A percentile compares a stretch with the other conserved stretches of the same genome.
Conservation (phyloP, 2,113 vertebrate genomes). For the Chionodraco myersi region DNA sequence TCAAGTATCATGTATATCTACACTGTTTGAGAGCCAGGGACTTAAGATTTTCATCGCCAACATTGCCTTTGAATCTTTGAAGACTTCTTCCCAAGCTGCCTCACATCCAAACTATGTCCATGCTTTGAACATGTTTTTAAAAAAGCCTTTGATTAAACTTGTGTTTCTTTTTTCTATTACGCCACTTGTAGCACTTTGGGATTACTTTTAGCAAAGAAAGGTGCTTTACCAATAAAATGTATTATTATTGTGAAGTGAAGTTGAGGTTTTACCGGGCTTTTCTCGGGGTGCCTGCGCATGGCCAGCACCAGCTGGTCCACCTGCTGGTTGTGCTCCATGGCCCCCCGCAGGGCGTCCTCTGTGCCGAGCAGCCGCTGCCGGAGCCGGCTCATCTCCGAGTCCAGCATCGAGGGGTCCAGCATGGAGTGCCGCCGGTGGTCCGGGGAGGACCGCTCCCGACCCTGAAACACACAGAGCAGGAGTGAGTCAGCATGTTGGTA, state of each 20-base stretch:
- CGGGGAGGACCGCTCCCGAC: conserved; percentile 86
- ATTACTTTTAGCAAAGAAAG: too few relatives aligned
- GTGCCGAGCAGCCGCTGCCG: conserved; percentile 92
- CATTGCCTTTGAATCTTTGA: too few relatives aligned
- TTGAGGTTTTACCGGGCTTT: conserved; percentile 85
- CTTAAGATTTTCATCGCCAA: too few relatives aligned
- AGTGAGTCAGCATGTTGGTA: not conserved
- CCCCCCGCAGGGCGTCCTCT: conserved; percentile 90
- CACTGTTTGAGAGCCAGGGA: too few relatives aligned
- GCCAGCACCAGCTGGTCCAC: conserved; percentile 96
- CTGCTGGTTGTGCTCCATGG: conserved; percentile 94
- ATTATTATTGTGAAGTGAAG: too few relatives aligned
- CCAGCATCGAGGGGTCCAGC: conserved; percentile 87
- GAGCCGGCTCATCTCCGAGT: conserved; percentile 90
- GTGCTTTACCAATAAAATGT: too few relatives aligned
- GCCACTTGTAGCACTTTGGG: too few relatives aligned
- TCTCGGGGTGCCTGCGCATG: conserved; percentile 89
- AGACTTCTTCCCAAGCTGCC: not conserved
- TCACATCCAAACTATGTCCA: not conserved
- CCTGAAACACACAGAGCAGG: conserved; percentile 74
- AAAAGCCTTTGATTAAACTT: too few relatives aligned
- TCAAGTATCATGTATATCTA: too few relatives aligned
- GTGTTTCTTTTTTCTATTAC: too few relatives aligned
- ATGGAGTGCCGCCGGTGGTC: conserved; percentile 94
- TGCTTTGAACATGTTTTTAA: too few relatives aligned